Base-by-base conservation (phyloP, 2,797 vertebrate genomes). In the Potorous gilbertii region DNA sequence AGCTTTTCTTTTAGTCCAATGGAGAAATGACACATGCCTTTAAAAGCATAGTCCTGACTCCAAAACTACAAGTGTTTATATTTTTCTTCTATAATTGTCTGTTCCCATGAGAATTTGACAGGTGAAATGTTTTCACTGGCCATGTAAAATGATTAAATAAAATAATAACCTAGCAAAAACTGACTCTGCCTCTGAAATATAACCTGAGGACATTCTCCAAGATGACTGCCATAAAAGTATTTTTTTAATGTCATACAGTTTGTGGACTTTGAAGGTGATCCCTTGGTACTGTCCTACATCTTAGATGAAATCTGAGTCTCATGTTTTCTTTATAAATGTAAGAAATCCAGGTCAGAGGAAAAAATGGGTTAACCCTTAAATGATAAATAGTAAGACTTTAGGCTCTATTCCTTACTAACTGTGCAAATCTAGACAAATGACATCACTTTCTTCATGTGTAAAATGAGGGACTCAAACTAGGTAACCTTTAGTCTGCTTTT, bases 91-190 rank as follows among this genome's bases (percentile, higher is more conserved):
- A 89, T 13, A 24, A 34, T 18, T 87, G 91, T 74, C 91, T 94
- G 34, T 34, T 55, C 5, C 55, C 8, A 5, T 40, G n/a, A 81
- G 90, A 94, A 95, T 97, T 54, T 91, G 57, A 59, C 2, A 74
- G 13, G 27, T 95, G 9, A 91, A 55, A 31, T 93, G 96, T 46
- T n/a, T 96, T 89, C 14, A n/a, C 0, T 54, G 92, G 87, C 46
- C 81, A 52, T 92, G 96, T 95, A 94, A 95, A 4, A 0, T 1
- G 92, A 95, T 55, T 96, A 89, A 66, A 12, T 93, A 93, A 97
- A 97, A 40, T 55, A 97, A 81, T 55, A 94, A 52, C 74, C 94
- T 46, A 93, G 50, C 54, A 96, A 95, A 96, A 50, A 95, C 0
- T 54, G 54, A 55, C 27, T 28, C 31, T n/a, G 1, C 4, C 4